Evolutionary conservation across 2,888 invertebrate species (phyloP).

Genomic region (Amphipoea oculea): DNA sequence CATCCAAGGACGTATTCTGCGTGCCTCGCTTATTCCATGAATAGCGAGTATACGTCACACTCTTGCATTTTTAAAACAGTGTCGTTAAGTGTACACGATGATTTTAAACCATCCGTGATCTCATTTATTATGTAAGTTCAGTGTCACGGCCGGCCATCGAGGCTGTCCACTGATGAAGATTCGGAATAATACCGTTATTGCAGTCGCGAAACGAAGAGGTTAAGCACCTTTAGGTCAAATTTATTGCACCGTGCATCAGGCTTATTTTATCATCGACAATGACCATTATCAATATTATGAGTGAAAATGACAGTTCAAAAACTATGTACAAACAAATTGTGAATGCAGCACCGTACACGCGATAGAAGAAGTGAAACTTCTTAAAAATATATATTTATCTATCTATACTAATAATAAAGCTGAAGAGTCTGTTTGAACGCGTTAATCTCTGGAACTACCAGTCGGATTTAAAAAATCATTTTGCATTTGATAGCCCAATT

Average conservation of each 20-base stretch:
- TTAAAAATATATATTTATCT: background rate
- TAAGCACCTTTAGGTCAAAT: background rate
- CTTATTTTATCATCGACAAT: background rate
- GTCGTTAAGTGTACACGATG: conserved; percentile 29
- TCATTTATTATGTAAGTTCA: conserved; percentile 71
- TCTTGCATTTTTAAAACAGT: conserved; percentile 56
- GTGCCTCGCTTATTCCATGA: conserved; percentile 51
- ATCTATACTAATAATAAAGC: no score
- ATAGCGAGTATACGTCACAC: conserved; percentile 36
- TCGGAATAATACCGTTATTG: conserved; percentile 37
- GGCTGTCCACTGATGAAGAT: conserved; percentile 41
- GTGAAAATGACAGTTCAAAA: background rate
- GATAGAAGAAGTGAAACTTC: background rate
- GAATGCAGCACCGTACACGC: no score
- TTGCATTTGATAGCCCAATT: no score
- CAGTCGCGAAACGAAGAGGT: background rate
- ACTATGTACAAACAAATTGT: background rate
- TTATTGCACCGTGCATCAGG: background rate
- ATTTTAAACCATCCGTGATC: conserved; percentile 65
- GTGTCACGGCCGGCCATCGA: conserved; percentile 65
- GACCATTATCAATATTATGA: background rate
- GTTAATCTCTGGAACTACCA: no score
- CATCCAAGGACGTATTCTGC: conserved; percentile 40
- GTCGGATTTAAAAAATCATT: no score
- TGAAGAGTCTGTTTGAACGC: no score